Evolutionary conservation across 1,140 invertebrate species (phyloP).

Genomic region (Leptinotarsa undecemlineata): DNA sequence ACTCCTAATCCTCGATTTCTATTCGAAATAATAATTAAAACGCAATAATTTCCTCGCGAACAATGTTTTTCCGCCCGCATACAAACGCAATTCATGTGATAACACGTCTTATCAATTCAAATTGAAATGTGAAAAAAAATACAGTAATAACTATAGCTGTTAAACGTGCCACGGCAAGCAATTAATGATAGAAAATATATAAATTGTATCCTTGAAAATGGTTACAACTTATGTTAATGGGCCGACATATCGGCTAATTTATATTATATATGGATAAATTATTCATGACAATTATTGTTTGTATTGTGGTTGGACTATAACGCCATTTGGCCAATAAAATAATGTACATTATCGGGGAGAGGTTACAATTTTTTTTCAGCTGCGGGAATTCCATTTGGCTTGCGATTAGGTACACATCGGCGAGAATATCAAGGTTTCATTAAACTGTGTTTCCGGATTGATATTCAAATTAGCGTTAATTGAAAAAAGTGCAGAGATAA

Average conservation of each 20-base stretch:
- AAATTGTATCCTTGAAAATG: conserved; percentile 6
- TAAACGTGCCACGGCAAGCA: not conserved
- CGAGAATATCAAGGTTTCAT: not conserved
- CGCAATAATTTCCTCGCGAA: conserved; percentile 2
- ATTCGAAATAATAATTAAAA: conserved; percentile 1
- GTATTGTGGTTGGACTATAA: not conserved
- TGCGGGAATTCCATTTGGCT: conserved; percentile 1
- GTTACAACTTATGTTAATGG: conserved; percentile 6
- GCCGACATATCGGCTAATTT: not conserved
- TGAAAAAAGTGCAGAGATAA: too few species aligned
- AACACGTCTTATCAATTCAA: conserved; percentile 8
- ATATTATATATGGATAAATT: not conserved
- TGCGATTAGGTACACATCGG: not conserved
- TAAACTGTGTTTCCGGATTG: not conserved
- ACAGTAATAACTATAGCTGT: conserved; percentile 1
- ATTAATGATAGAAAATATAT: conserved; percentile 9
- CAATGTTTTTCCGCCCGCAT: not conserved
- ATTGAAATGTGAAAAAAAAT: not conserved
- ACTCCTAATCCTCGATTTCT: not conserved
- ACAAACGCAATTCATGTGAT: not conserved
- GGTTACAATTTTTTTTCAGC: not conserved
- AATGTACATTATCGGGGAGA: not conserved
- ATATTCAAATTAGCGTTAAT: too few species aligned
- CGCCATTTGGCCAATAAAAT: not conserved
- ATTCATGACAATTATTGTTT: conserved; percentile 6